Conservation (phyloP, 1,140 invertebrate species). For the Tetramorium alpestre region DNA sequence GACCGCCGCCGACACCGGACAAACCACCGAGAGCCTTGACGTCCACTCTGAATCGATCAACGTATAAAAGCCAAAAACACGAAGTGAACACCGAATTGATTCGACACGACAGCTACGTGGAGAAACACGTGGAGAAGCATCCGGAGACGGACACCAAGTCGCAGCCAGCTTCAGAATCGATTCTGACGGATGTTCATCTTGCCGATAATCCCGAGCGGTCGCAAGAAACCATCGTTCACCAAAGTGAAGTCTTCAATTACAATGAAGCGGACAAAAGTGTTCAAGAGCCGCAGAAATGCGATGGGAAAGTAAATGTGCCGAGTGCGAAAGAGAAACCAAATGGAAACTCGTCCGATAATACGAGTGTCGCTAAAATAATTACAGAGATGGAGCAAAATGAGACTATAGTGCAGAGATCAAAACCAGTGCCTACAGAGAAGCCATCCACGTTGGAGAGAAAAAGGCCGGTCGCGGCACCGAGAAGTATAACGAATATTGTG, state of each 20-base stretch:
- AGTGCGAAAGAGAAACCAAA: conserved; percentile 35
- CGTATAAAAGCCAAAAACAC: conserved; percentile 79
- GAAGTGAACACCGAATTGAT: conserved; percentile 79
- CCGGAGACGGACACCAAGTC: conserved; percentile 63
- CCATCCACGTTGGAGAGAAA: conserved; percentile 80
- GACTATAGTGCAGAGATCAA: conserved; percentile 68
- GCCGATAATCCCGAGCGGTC: conserved; percentile 34
- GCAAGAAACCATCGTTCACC: conserved; percentile 25
- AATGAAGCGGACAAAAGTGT: conserved; percentile 66
- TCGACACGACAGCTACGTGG: conserved; percentile 61
- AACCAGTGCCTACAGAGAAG: conserved; percentile 79
- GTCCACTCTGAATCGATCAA: conserved; percentile 80
- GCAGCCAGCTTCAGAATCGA: conserved; percentile 25
- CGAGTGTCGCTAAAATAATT: conserved; percentile 55
- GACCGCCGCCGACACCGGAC: conserved; percentile 85
- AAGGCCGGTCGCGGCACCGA: conserved; percentile 86
- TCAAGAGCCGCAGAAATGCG: conserved; percentile 64
- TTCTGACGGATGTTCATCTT: conserved; percentile 29
- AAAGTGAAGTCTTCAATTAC: conserved; percentile 47
- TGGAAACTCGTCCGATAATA: conserved; percentile 45
- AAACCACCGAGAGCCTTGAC: conserved; percentile 86
- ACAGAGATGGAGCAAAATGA: conserved; percentile 68
- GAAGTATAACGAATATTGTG: conserved; percentile 83
- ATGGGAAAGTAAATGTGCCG: conserved; percentile 45
- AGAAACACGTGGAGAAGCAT: conserved; percentile 54